phyloP scores from a whole-genome alignment of 2,113 vertebrate species.

The Rissa tridactyla region DNA sequence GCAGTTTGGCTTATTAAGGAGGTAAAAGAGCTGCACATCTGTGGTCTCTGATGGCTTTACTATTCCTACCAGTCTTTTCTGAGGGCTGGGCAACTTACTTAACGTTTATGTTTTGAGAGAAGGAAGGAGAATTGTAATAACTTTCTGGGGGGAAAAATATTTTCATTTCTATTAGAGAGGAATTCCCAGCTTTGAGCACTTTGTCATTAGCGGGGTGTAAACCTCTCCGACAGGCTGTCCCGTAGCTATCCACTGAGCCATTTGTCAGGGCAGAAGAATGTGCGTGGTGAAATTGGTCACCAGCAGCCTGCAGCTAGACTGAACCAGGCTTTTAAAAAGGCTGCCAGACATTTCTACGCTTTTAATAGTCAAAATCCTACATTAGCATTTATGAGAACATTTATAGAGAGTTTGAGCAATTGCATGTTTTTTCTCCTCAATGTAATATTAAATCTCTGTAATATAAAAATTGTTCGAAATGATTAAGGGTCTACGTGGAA shows the following conservation, averaged over 20 bases:
- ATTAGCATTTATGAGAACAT: constrained; percentile 30
- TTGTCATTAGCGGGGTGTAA: constrained; percentile 1
- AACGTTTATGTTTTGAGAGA: constrained; percentile 3
- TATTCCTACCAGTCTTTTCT: not conserved
- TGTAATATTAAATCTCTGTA: not conserved
- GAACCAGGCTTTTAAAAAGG: not conserved
- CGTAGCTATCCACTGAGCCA: not conserved
- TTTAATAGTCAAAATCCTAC: constrained; percentile 9
- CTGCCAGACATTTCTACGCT: not conserved
- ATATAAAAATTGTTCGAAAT: not conserved
- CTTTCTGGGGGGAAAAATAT: not conserved
- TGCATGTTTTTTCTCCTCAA: not conserved
- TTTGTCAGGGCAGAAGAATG: constrained; percentile 24
- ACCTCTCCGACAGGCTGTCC: not conserved
- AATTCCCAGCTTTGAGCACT: not conserved
- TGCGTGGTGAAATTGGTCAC: not conserved
- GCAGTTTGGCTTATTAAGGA: not conserved
- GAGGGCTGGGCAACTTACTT: not conserved
- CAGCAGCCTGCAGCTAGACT: not conserved
- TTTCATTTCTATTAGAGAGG: constrained; percentile 18
- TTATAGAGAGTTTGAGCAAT: not conserved
- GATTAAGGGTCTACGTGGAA: not conserved
- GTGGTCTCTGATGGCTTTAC: not conserved
- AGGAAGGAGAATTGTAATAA: not conserved
- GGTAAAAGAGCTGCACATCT: not conserved